phyloP scores from a whole-genome alignment of 1,140 invertebrate species.

The Orius insidiosus region DNA sequence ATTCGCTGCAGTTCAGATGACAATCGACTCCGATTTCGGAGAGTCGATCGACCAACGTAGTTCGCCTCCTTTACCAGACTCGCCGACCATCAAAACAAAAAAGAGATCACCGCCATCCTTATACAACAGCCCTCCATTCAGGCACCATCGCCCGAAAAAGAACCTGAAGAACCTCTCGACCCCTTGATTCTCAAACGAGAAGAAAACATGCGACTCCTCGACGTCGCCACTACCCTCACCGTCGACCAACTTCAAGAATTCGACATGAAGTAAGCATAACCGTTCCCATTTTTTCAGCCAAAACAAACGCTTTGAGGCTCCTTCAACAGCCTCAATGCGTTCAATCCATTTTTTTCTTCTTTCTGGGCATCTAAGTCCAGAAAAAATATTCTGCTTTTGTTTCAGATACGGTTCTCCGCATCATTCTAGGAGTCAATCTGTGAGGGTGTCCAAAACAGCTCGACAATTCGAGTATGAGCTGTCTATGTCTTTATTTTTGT shows the following conservation, averaged over 20 bases:
- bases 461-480: too few relatives aligned
- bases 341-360: too few relatives aligned
- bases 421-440: slow-evolving; percentile 68
- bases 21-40: slow-evolving; percentile 22
- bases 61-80: slow-evolving; percentile 19
- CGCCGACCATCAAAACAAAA: slow-evolving; percentile 14
- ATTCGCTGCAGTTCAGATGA: slow-evolving; percentile 23
- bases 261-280: slow-evolving; percentile 53
- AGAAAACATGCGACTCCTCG: slow-evolving; percentile 58
- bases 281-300: too few relatives aligned
- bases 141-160: slow-evolving; percentile 17
- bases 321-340: too few relatives aligned
- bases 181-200: slow-evolving; percentile 32
- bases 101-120: slow-evolving; percentile 36
- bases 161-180: slow-evolving; percentile 12
- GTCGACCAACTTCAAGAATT: slow-evolving; percentile 67
- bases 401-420: slow-evolving; percentile 66
- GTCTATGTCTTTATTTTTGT: too few relatives aligned
- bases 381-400: not conserved
- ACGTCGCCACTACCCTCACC: slow-evolving; percentile 57
- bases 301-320: too few relatives aligned
- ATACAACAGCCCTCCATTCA: slow-evolving; percentile 35
- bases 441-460: slow-evolving; percentile 30
- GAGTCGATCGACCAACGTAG: slow-evolving; percentile 13
- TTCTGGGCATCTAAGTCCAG: not conserved